A percentile compares a stretch with the other conserved stretches of the same genome.
phyloP scores from a whole-genome alignment of 2,113 vertebrate genomes.

The Percopsis transmontana region DNA sequence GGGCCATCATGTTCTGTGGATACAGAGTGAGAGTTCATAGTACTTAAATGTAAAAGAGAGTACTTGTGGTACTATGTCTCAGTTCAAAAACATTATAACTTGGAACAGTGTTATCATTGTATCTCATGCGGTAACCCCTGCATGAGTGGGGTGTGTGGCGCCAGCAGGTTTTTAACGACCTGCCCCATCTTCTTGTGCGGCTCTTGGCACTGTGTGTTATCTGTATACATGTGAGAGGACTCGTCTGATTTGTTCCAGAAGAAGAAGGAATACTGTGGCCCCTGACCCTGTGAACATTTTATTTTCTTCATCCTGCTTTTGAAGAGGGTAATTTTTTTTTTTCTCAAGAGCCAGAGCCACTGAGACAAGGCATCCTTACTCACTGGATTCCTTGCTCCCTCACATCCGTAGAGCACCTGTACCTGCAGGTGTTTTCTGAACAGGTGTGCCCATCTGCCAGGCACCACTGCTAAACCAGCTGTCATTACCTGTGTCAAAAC shows the following conservation, averaged over 20 bases:
- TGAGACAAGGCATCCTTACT: constrained; percentile 55
- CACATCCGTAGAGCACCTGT: constrained; percentile 65
- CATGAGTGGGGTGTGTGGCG: constrained; percentile 26
- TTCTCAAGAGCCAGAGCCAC: constrained; percentile 42
- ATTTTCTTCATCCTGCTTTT: constrained; percentile 34
- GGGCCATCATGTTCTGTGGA: constrained; percentile 7
- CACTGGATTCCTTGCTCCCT: constrained; percentile 49
- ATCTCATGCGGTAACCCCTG: constrained; percentile 30
- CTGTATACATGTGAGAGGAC: constrained; percentile 42
- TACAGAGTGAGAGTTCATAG: constrained; percentile 11
- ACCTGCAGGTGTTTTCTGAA: constrained; percentile 75
- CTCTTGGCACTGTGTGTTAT: constrained; percentile 45
- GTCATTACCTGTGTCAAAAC: constrained; percentile 82
- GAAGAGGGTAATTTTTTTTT: constrained; percentile 19
- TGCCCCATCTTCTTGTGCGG: constrained; percentile 36
- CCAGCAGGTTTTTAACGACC: constrained; percentile 39
- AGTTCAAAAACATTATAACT: constrained; percentile 22
- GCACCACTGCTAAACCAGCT: constrained; percentile 80
- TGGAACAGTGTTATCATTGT: constrained; percentile 8
- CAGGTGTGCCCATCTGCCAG: constrained; percentile 76
- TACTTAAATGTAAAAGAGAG: constrained; percentile 33
- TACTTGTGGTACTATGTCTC: constrained; percentile 4
- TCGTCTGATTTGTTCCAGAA: constrained; percentile 25
- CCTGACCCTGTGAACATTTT: constrained; percentile 34
- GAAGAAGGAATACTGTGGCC: constrained; percentile 38